Percentiles rank a stretch among this genome's conserved stretches.
Evolutionary conservation across 1,140 invertebrate genomes (phyloP).

Genomic region (Aleiodes sp.): DNA sequence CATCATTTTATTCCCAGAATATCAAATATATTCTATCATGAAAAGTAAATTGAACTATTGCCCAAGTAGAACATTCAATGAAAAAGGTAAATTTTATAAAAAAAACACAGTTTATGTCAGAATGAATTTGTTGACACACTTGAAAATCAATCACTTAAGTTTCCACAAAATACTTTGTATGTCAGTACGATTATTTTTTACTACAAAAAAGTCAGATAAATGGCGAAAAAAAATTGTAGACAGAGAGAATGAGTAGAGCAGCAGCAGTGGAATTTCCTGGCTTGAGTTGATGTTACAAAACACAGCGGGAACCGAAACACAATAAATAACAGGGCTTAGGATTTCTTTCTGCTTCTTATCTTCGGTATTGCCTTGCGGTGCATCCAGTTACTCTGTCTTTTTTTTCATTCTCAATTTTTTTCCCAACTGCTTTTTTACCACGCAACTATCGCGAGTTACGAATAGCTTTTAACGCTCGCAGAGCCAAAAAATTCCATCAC

Average conservation of each 20-base stretch:
- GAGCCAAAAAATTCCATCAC: too few species aligned
- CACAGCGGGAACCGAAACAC: slow-evolving; percentile 3
- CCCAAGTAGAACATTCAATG: too few species aligned
- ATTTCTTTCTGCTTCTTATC: background rate
- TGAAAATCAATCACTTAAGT: too few species aligned
- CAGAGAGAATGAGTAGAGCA: background rate
- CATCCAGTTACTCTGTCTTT: background rate
- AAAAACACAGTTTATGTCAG: too few species aligned
- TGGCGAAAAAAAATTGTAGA: background rate
- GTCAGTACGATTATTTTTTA: background rate
- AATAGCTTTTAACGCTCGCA: background rate
- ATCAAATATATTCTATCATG: too few species aligned
- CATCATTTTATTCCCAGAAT: too few species aligned
- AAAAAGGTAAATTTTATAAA: too few species aligned
- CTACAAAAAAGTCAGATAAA: background rate
- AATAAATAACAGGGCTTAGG: slow-evolving; percentile 17
- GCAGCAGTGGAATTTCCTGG: slow-evolving; percentile 8
- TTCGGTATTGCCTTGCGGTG: background rate
- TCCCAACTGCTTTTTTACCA: background rate
- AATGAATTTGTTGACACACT: too few species aligned
- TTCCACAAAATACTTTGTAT: too few species aligned
- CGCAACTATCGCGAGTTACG: background rate
- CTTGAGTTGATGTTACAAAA: slow-evolving; percentile 13
- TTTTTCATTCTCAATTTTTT: background rate
- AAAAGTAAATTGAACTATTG: too few species aligned